Conservation (phyloP, 2,888 invertebrate species). For the Nephrocerus scutellatus region DNA sequence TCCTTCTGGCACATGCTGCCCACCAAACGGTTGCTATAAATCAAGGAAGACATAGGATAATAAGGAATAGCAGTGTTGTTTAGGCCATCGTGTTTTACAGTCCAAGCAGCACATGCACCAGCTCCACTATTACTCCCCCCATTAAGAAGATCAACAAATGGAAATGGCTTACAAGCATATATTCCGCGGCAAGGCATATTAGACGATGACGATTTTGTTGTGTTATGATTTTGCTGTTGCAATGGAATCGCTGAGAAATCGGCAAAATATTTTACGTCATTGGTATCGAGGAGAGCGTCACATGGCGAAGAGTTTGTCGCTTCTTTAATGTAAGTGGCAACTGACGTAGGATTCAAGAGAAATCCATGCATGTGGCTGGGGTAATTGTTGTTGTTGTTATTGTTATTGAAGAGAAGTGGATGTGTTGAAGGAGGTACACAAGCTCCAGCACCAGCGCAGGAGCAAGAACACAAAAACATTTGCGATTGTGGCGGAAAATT, state of each 20-base stretch:
- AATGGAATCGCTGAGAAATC: conserved; percentile 20
- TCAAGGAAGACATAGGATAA: no score
- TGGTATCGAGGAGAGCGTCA: conserved; percentile 20
- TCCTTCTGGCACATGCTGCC: conserved; percentile 28
- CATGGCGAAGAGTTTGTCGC: conserved; percentile 13
- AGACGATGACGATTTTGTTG: no score
- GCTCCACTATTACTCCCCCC: no score
- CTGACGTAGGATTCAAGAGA: conserved; percentile 21
- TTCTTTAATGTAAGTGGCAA: conserved; percentile 9
- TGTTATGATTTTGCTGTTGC: no score
- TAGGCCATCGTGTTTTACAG: no score
- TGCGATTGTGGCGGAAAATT: conserved; percentile 9
- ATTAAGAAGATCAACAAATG: no score
- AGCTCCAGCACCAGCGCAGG: conserved; percentile 28
- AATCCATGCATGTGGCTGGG: conserved; percentile 22
- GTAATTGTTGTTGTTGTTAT: no score
- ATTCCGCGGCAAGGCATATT: no score
- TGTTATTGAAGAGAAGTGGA: conserved; percentile 1
- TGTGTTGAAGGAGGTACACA: no score
- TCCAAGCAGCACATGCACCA: no score
- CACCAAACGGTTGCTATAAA: conserved; percentile 15
- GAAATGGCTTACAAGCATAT: no score
- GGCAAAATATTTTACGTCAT: conserved; percentile 22
- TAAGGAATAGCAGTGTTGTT: conserved; percentile 7
- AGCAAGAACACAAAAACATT: conserved; percentile 28